Conservation (phyloP, 2,113 vertebrate species). For the Eurypyga helias region DNA sequence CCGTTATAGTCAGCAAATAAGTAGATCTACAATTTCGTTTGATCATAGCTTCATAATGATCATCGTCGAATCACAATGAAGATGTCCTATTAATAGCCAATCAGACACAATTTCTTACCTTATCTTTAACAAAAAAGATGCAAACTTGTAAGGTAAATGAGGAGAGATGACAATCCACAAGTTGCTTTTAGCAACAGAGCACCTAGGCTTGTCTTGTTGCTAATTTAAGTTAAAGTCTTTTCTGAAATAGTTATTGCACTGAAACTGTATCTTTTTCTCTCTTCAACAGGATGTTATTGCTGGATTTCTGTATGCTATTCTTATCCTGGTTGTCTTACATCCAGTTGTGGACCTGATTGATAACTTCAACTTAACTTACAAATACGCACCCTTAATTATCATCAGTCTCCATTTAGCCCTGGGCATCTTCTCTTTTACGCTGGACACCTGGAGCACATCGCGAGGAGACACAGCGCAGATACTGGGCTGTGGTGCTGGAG, state of each 20-base stretch:
- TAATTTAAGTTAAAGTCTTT: background rate
- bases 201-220: background rate
- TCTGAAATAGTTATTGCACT: background rate
- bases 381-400: conserved; percentile 87
- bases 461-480: conserved; percentile 95
- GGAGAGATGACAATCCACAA: background rate
- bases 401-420: conserved; percentile 87
- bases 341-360: conserved; percentile 89
- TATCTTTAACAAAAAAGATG: background rate
- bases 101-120: background rate
- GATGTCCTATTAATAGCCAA: background rate
- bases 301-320: conserved; percentile 88
- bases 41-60: background rate
- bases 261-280: background rate
- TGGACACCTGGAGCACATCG: conserved; percentile 97
- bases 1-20: background rate
- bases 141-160: background rate
- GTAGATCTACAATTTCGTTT: background rate
- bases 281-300: conserved; percentile 89
- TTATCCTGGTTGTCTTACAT: conserved; percentile 89
- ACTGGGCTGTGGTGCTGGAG: conserved; percentile 90
- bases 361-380: conserved; percentile 86
- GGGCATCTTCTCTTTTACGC: conserved; percentile 93
- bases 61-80: background rate
- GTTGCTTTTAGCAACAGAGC: background rate